Evolutionary conservation across 2,113 vertebrate genomes (phyloP).

Genomic region (Oriolus oriolus): DNA sequence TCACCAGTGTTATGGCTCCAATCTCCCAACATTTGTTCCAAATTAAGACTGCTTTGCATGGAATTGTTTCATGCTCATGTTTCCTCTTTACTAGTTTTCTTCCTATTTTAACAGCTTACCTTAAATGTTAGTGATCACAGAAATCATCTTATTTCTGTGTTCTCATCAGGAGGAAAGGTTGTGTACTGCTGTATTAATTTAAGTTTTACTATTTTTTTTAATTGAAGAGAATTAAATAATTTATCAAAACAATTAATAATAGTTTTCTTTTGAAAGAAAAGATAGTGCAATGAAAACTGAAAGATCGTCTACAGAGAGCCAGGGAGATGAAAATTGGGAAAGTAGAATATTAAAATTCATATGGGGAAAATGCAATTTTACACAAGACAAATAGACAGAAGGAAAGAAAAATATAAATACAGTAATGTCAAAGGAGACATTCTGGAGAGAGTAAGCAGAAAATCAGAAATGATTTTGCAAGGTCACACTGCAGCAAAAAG

Average conservation of each 20-base stretch:
- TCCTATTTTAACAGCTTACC: background rate
- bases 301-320: background rate
- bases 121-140: background rate
- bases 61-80: background rate
- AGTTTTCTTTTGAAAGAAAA: background rate
- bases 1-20: background rate
- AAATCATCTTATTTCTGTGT: background rate
- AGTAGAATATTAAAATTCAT: background rate
- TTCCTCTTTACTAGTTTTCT: background rate
- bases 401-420: constrained; percentile 16
- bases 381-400: background rate
- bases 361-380: background rate
- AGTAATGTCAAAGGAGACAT: background rate
- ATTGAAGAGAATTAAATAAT: background rate
- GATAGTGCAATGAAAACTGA: background rate
- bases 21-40: background rate
- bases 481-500: background rate
- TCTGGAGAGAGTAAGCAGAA: constrained; percentile 8
- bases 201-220: background rate
- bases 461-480: constrained; percentile 35
- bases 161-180: background rate
- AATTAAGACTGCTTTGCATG: background rate
- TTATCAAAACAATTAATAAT: background rate
- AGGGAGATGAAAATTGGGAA: background rate
- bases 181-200: background rate